Percentiles rank a stretch among this genome's conserved stretches.
Evolutionary conservation across 2,888 invertebrate genomes (phyloP).

Genomic region (Ellobium chinense): DNA sequence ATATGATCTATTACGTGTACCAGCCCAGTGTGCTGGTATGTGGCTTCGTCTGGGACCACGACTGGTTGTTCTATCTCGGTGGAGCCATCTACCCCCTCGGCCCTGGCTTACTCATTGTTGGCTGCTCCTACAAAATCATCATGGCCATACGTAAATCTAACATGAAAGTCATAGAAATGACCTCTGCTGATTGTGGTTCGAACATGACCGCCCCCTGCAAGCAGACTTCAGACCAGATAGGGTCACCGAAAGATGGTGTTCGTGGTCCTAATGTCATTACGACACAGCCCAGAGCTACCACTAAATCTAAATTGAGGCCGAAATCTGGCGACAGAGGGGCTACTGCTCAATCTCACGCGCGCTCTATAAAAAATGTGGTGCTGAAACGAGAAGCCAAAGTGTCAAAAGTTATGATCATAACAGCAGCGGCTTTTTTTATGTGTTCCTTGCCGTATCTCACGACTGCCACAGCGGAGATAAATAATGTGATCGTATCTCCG

Average conservation of each 20-base stretch:
- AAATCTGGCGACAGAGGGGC: background rate
- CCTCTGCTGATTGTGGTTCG: background rate
- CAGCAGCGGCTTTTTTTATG: background rate
- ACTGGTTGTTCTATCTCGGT: background rate
- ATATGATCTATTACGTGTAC: slow-evolving; percentile 12
- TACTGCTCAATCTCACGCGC: background rate
- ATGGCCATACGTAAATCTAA: background rate
- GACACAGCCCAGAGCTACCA: no score
- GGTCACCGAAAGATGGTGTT: background rate
- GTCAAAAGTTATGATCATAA: slow-evolving; percentile 21
- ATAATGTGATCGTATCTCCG: background rate
- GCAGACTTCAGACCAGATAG: background rate
- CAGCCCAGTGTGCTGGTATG: slow-evolving; percentile 2
- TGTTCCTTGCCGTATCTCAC: background rate
- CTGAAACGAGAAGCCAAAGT: slow-evolving; percentile 14
- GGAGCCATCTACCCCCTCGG: slow-evolving; percentile 6
- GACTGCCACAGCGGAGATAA: background rate
- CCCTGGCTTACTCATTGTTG: slow-evolving; percentile 14
- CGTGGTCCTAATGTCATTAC: background rate
- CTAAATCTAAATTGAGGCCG: background rate
- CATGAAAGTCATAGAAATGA: background rate
- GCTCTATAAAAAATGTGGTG: background rate
- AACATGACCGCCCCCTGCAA: background rate
- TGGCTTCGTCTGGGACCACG: slow-evolving; percentile 15
- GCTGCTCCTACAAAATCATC: slow-evolving; percentile 1